phyloP scores from a whole-genome alignment of 2,888 invertebrate species.

The Dorcus hopei region DNA sequence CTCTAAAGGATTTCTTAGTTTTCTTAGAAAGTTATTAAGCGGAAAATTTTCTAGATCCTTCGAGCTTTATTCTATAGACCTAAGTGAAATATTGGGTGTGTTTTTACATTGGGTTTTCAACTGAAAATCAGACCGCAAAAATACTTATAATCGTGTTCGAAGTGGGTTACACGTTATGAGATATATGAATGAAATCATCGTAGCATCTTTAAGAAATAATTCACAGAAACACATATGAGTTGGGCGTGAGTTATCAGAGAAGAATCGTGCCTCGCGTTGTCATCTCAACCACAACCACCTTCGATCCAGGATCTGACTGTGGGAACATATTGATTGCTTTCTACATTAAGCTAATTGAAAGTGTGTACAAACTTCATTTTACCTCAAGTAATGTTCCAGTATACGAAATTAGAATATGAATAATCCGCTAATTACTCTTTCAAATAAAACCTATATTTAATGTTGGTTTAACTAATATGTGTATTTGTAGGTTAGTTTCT shows the following conservation, averaged over 20 bases:
- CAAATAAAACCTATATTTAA: constrained; percentile 18
- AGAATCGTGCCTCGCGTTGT: constrained; percentile 13
- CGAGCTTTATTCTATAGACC: too few relatives aligned
- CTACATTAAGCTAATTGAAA: constrained; percentile 1
- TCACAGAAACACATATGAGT: not conserved
- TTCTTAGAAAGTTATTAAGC: too few relatives aligned
- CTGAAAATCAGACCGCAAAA: too few relatives aligned
- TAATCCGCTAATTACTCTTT: constrained; percentile 14
- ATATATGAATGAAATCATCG: not conserved
- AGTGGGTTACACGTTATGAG: too few relatives aligned
- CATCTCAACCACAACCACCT: constrained; percentile 20
- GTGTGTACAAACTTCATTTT: constrained; percentile 2
- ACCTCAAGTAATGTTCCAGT: not conserved
- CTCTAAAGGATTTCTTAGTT: too few relatives aligned
- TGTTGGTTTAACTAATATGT: constrained; percentile 15
- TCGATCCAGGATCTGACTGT: constrained; percentile 23
- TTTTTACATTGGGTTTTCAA: too few relatives aligned
- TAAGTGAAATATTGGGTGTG: too few relatives aligned
- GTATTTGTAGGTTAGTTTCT: constrained; percentile 17
- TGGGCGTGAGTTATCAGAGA: constrained; percentile 10
- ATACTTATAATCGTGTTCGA: too few relatives aligned
- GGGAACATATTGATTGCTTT: constrained; percentile 2
- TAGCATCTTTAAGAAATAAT: not conserved
- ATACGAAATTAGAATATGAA: constrained; percentile 12
- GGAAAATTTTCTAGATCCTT: too few relatives aligned